Base-by-base conservation (phyloP, 2,113 vertebrate species). In the Corythornis vintsioides region DNA sequence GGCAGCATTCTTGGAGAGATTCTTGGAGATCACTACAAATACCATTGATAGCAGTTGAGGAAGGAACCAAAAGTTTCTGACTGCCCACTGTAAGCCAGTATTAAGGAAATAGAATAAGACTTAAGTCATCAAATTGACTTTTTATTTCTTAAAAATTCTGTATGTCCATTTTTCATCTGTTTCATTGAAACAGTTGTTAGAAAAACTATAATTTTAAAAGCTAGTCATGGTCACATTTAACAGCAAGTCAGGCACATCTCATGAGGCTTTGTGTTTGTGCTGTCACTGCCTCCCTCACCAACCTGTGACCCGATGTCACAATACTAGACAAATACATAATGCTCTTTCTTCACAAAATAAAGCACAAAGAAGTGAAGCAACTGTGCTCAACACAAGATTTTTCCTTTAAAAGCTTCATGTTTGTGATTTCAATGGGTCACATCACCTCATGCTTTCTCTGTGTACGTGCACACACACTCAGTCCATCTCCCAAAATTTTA, bases 391-490 rank as follows among this genome's bases (percentile, higher is more conserved):
- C 13, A 45, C 6, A 76, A 72, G 13, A 31, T 13, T 43, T 77
- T 69, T 53, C 35, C n/a, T 65, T 81, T 60, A 35, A 11, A 67
- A 24, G 20, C 56, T 45, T 63, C 47, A 21, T n/a, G 28, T 14
- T 69, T 76, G 19, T 59, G 47, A 76, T 33, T 76, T 83, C 56
- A 50, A 0, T 16, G 16, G 16, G 21, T 66, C 43, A 89, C 24
- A 19, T 29, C 53, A 65, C 12, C 22, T 77, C 50, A 5, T 53
- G 5, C 22, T 45, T 91, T 84, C 35, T 56, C 33, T 42, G 12
- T 8, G 6, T 63, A 22, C 3, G 21, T 14, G 13, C 1, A 1
- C 16, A 2, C 3, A 47, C 3, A 47, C 20, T 33, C 8, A 67
- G n/a, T 40, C 18, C 33, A 33, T 69, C 63, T 55, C 20, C 6